Conservation (phyloP, 2,888 invertebrate species). For the Odontomyia ornata region DNA sequence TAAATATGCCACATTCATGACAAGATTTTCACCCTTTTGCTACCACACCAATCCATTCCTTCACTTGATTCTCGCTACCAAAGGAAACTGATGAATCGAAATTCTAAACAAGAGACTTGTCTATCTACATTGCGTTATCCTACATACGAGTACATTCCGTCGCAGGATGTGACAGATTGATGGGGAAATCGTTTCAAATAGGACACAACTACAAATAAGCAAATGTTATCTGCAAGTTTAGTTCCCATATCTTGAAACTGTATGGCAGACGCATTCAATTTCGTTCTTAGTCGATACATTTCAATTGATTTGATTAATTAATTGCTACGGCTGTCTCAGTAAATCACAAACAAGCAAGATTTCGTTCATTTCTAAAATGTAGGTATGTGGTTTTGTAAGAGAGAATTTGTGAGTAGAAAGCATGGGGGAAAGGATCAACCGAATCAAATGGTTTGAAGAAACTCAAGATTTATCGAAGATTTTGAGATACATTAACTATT, state of each 20-base stretch:
- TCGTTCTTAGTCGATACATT: conserved; percentile 51
- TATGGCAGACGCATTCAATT: conserved; percentile 46
- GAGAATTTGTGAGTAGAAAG: background rate
- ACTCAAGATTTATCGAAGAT: conserved; percentile 32
- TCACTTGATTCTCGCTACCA: too few relatives aligned
- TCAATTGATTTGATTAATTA: conserved; percentile 51
- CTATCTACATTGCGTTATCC: too few relatives aligned
- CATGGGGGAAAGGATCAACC: background rate
- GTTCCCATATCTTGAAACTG: background rate
- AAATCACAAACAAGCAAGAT: conserved; percentile 35
- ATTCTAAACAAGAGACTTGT: too few relatives aligned
- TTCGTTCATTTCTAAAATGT: background rate
- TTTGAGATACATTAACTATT: conserved; percentile 30
- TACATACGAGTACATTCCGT: background rate
- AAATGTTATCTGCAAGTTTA: background rate
- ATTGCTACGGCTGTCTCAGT: conserved; percentile 43
- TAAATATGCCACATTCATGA: too few relatives aligned
- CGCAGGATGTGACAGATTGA: conserved; percentile 39
- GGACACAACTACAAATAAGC: conserved; percentile 1
- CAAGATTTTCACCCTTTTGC: too few relatives aligned
- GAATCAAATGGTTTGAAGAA: conserved; percentile 8
- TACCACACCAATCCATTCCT: too few relatives aligned
- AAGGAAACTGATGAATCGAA: too few relatives aligned
- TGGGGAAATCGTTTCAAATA: background rate
- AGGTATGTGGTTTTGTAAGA: background rate